Evolutionary conservation across 2,797 vertebrate species (phyloP).

Genomic region (Chelon auratus): DNA sequence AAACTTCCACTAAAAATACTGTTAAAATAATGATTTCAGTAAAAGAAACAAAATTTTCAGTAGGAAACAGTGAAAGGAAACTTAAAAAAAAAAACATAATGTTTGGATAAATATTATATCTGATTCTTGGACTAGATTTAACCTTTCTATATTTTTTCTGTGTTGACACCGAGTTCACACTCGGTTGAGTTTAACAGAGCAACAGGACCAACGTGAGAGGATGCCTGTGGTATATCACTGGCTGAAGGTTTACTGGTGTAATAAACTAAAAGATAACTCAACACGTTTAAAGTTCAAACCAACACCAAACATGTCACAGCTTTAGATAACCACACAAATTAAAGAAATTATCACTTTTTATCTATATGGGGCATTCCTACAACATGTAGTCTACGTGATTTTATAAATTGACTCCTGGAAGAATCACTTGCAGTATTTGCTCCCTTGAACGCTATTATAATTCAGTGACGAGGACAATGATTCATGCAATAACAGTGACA

Average conservation of each 20-base stretch:
- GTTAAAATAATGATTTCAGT: too few species aligned
- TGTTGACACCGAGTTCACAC: conserved; percentile 24
- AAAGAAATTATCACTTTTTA: too few species aligned
- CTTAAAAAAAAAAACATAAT: background rate
- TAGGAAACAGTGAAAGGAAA: too few species aligned
- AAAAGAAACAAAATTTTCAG: too few species aligned
- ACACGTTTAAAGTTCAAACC: conserved; percentile 39
- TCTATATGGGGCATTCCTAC: too few species aligned
- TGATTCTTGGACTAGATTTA: background rate
- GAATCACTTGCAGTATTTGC: too few species aligned
- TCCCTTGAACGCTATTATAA: too few species aligned
- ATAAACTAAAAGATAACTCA: conserved; percentile 44
- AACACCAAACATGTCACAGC: background rate
- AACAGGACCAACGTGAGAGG: background rate
- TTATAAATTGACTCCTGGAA: too few species aligned
- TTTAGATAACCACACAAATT: background rate
- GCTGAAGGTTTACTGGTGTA: conserved; percentile 12
- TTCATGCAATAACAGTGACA: too few species aligned
- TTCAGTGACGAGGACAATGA: too few species aligned
- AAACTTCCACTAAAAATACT: background rate
- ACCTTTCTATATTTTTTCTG: background rate
- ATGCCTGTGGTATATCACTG: background rate
- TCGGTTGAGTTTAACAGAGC: conserved; percentile 35
- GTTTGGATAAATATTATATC: background rate
- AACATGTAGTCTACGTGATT: too few species aligned